phyloP scores from a whole-genome alignment of 2,888 invertebrate genomes.

The Drosophila recens region DNA sequence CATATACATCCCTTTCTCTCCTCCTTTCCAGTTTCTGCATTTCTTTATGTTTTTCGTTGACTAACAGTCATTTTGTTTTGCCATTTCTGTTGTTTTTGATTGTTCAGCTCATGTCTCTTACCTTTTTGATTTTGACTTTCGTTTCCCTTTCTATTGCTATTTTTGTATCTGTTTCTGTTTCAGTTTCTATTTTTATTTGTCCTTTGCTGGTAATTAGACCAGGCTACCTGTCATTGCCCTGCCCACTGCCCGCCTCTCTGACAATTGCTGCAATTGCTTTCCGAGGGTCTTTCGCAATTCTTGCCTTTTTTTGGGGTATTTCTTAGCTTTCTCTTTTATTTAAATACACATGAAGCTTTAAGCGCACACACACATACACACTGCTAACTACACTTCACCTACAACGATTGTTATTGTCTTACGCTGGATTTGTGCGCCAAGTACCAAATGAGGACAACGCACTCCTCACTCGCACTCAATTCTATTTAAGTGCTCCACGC shows the following conservation, averaged over 20 bases:
- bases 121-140: slow-evolving; percentile 15
- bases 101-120: slow-evolving; percentile 10
- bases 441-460: slow-evolving; percentile 78
- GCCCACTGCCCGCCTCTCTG: slow-evolving; percentile 16
- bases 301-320: slow-evolving; percentile 10
- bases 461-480: slow-evolving; percentile 77
- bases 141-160: not conserved
- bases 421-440: slow-evolving; percentile 69
- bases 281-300: slow-evolving; percentile 28
- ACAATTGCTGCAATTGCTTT: slow-evolving; percentile 34
- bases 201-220: slow-evolving; percentile 60
- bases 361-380: slow-evolving; percentile 20
- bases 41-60: slow-evolving; percentile 11
- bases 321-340: slow-evolving; percentile 21
- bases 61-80: slow-evolving; percentile 1
- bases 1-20: no score
- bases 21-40: not conserved
- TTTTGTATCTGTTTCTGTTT: slow-evolving; percentile 14
- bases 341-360: slow-evolving; percentile 58
- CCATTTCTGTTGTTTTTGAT: not conserved
- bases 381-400: slow-evolving; percentile 49
- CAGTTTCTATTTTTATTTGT: slow-evolving; percentile 20
- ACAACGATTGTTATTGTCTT: slow-evolving; percentile 71
- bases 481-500: slow-evolving; percentile 75
- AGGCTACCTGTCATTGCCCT: slow-evolving; percentile 43